Conservation (phyloP, 2,113 vertebrate species). For the Hippocampus guttulatus region DNA sequence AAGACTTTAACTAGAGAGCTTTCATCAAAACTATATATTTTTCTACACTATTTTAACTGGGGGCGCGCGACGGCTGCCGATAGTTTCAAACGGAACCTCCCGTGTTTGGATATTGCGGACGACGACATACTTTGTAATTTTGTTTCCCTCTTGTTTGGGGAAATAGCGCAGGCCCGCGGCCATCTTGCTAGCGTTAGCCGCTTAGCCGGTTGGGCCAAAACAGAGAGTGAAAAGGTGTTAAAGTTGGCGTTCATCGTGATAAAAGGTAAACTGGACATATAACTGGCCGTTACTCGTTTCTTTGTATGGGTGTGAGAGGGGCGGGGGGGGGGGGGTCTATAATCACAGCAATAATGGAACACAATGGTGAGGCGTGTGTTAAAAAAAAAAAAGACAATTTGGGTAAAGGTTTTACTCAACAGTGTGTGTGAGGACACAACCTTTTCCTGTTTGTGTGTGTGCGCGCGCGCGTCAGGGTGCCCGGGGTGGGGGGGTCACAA, state of each 20-base stretch:
- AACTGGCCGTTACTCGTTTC: not conserved
- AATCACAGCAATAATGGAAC: not conserved
- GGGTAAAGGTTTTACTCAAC: not conserved
- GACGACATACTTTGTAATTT: slow-evolving; percentile 75
- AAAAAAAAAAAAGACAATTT: not conserved
- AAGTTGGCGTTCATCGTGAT: not conserved
- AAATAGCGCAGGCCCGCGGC: slow-evolving; percentile 20
- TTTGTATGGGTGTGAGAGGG: not conserved
- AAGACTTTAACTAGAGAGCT: slow-evolving; percentile 71
- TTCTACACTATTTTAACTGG: slow-evolving; percentile 74
- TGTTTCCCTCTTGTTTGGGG: slow-evolving; percentile 68
- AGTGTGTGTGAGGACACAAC: not conserved
- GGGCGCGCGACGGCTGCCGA: slow-evolving; percentile 56
- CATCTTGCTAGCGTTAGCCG: not conserved
- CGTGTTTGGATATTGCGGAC: slow-evolving; percentile 65
- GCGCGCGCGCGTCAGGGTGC: not conserved
- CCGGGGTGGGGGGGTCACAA: not conserved
- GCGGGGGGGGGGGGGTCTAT: not conserved
- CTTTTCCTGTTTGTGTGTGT: not conserved
- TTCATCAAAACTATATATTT: slow-evolving; percentile 78
- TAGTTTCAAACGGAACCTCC: slow-evolving; percentile 54
- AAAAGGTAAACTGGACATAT: not conserved
- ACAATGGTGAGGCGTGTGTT: not conserved
- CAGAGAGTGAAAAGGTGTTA: not conserved
- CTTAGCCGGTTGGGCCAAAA: not conserved